These are phyloP conservation scores for Dasyornis broadbenti DNA, from an alignment of 2,113 vertebrate species.

Conservation along the genomic window DNA sequence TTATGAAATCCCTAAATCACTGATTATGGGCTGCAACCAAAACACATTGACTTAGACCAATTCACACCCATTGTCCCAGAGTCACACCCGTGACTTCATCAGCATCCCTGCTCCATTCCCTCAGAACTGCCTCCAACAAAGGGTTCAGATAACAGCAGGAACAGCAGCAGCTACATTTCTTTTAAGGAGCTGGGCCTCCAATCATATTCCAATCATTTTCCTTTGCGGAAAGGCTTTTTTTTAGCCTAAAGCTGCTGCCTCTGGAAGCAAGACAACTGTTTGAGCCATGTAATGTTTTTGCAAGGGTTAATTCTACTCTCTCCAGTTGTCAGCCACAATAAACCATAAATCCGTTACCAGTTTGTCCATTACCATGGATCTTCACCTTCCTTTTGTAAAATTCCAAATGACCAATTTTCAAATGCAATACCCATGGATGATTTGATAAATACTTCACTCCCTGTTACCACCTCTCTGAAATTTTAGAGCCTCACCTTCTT, in stretches of 20 bases:
- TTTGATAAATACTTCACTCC: neutral
- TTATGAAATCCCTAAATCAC: neutral
- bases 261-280: neutral
- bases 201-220: neutral
- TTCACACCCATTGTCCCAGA: neutral
- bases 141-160: neutral
- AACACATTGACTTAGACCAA: neutral
- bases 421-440: neutral
- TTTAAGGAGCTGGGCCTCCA: neutral
- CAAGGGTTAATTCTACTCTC: neutral
- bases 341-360: neutral
- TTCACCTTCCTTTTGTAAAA: neutral
- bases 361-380: neutral
- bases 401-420: neutral
- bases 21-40: neutral
- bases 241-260: neutral
- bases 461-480: neutral
- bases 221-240: neutral
- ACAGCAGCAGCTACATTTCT: neutral
- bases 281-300: neutral
- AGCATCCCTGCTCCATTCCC: neutral
- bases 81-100: neutral
- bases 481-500: neutral
- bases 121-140: accelerated
- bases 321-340: neutral